These are phyloP conservation scores for Drosophila gunungcola DNA, from an alignment of 1,140 invertebrate genomes.

Conservation along the genomic window DNA sequence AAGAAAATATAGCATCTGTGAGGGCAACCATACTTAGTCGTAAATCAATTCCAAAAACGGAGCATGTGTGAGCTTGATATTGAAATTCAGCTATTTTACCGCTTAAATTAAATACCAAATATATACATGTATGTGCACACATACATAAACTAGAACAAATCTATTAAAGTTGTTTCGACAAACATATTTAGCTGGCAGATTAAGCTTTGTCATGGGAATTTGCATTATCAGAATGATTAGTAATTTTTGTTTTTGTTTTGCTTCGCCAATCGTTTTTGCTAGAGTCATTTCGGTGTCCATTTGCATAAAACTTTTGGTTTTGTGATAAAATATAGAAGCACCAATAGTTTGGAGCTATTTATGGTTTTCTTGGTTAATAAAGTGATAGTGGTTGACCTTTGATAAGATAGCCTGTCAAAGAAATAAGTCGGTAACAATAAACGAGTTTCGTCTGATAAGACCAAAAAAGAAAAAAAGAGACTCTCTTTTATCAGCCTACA, in stretches of 20 bases:
- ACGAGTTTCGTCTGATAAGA: slow-evolving; percentile 16
- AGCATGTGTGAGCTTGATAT: background rate
- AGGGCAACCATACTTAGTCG: background rate
- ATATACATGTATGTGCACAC: too few species aligned
- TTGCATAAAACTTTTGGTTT: slow-evolving; percentile 14
- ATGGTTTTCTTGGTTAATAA: background rate
- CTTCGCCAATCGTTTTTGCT: background rate
- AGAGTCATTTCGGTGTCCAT: background rate
- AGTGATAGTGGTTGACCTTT: slow-evolving; percentile 13
- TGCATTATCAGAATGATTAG: slow-evolving; percentile 22
- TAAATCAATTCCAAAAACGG: background rate
- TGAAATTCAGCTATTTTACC: background rate
- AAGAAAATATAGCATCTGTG: background rate
- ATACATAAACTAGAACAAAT: background rate
- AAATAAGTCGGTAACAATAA: background rate
- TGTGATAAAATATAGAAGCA: background rate
- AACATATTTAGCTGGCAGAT: background rate
- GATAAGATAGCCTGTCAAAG: slow-evolving; percentile 17
- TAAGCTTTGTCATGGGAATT: slow-evolving; percentile 1
- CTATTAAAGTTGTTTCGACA: background rate
- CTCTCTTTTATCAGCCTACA: slow-evolving; percentile 9
- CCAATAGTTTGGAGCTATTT: background rate
- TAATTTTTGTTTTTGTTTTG: slow-evolving; percentile 3
- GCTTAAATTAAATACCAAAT: background rate
- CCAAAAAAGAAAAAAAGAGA: slow-evolving; percentile 5